phyloP scores from a whole-genome alignment of 2,888 invertebrate species.

The Lasius fuliginosus region DNA sequence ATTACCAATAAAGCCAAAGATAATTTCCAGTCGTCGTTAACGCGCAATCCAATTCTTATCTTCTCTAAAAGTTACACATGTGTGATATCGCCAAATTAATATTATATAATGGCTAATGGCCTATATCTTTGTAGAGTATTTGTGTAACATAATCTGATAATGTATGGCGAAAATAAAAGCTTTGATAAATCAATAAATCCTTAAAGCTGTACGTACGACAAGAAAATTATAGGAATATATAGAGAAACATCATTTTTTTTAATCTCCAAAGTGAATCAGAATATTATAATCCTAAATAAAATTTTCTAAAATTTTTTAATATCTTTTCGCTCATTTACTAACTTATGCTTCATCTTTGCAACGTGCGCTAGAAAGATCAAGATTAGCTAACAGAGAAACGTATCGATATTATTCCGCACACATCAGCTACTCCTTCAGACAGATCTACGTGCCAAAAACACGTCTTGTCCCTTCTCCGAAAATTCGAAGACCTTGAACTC shows the following conservation, averaged over 20 bases:
- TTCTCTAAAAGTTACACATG: background rate
- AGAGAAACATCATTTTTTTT: background rate
- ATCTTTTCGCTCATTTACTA: background rate
- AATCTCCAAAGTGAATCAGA: background rate
- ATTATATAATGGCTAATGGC: background rate
- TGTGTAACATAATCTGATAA: background rate
- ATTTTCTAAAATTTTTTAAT: background rate
- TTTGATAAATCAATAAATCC: conserved; percentile 12
- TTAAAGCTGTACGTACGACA: background rate
- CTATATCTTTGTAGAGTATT: background rate
- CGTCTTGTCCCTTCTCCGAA: background rate
- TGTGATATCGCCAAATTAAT: background rate
- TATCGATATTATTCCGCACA: background rate
- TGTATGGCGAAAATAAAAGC: background rate
- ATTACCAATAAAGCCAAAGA: background rate
- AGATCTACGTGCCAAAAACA: background rate
- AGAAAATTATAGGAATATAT: background rate
- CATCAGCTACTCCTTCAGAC: background rate
- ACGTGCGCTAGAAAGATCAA: background rate
- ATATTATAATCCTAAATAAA: background rate
- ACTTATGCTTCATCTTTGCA: background rate
- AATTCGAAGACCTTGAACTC: conserved; percentile 4
- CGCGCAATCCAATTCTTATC: background rate
- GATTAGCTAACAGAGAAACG: background rate
- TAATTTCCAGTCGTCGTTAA: background rate